Conservation (phyloP, 2,888 invertebrate species). For the Pseudococcus viburni region DNA sequence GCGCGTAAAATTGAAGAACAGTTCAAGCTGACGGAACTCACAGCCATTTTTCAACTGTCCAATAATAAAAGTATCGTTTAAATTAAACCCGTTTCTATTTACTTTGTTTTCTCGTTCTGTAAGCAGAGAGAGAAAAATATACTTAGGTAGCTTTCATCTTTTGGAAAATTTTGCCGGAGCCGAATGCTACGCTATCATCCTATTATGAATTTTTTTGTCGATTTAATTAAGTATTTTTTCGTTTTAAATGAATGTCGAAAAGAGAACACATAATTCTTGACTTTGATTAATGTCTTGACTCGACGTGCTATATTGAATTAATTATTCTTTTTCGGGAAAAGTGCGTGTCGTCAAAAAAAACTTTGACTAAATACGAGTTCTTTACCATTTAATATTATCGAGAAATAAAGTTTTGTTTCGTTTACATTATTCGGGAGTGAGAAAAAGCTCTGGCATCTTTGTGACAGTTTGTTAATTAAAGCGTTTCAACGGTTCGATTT, state of each 20-base stretch:
- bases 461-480: constrained; percentile 52
- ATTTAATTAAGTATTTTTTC: constrained; percentile 55
- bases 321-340: constrained; percentile 30
- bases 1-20: neutral
- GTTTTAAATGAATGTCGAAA: constrained; percentile 28
- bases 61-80: neutral
- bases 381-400: constrained; percentile 27
- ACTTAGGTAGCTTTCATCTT: constrained; percentile 20
- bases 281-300: constrained; percentile 47
- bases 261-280: constrained; percentile 28
- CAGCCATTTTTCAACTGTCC: constrained; percentile 34
- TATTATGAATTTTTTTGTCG: constrained; percentile 31
- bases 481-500: constrained; percentile 43
- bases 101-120: constrained; percentile 23
- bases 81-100: constrained; percentile 8
- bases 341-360: constrained; percentile 41
- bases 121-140: neutral
- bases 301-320: constrained; percentile 21
- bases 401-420: constrained; percentile 42
- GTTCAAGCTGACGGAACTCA: neutral
- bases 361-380: constrained; percentile 2
- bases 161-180: neutral
- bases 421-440: constrained; percentile 17
- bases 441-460: neutral
- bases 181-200: constrained; percentile 39